Percentiles rank a stretch among this genome's conserved stretches.
These are phyloP conservation scores for Columba livia DNA, from an alignment of 2,113 vertebrate genomes.

Conservation along the genomic window DNA sequence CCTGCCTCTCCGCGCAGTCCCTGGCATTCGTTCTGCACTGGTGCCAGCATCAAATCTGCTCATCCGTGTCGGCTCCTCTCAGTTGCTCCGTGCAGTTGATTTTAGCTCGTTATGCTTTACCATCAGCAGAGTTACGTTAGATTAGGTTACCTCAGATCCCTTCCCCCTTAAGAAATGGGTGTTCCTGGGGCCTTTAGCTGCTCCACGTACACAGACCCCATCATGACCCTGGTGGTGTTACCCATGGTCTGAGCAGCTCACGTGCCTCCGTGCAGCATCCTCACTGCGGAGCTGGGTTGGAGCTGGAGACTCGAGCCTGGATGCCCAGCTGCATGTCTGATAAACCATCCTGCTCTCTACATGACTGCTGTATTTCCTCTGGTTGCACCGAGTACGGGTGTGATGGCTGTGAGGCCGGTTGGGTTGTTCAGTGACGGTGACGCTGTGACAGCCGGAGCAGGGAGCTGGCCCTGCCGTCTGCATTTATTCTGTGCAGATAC, in stretches of 20 bases:
- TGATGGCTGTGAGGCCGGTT: neutral
- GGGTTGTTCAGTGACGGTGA: rapidly evolving
- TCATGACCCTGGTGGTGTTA: neutral
- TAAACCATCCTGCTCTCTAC: neutral
- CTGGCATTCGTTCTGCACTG: conserved; percentile 31
- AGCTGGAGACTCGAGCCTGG: neutral
- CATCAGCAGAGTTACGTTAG: neutral
- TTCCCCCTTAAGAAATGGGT: neutral
- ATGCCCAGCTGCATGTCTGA: rapidly evolving
- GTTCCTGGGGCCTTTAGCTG: neutral
- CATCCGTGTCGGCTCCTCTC: neutral
- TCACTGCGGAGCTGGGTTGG: neutral
- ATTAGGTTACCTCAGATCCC: neutral
- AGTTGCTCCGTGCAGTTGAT: neutral
- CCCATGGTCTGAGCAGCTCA: neutral
- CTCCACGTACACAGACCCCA: neutral
- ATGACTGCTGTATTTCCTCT: neutral
- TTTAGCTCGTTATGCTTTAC: neutral
- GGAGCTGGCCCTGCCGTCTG: neutral
- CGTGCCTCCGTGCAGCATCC: neutral
- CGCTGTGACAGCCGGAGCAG: neutral
- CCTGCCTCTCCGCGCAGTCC: neutral
- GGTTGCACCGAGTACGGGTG: rapidly evolving
- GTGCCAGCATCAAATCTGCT: conserved; percentile 57
- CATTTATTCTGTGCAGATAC: neutral